Base-by-base conservation (phyloP, 2,113 vertebrate species). In the Pachypanchax playfairii region DNA sequence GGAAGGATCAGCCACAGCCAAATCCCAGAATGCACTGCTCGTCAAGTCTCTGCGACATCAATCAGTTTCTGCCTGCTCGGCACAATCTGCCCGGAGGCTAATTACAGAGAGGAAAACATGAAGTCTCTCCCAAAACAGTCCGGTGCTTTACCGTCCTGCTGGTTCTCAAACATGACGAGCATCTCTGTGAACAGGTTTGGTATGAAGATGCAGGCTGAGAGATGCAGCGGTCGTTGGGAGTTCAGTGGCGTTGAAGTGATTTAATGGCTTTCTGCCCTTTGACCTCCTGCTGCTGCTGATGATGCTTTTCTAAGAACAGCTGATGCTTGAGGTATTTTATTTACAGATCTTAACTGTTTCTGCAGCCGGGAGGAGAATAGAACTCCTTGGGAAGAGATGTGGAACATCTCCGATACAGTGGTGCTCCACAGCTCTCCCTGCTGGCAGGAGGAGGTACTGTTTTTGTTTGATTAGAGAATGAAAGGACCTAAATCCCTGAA, bases 401-500 rank as follows among this genome's bases (percentile, higher is more conserved):
- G n/a, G n/a, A n/a, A n/a, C n/a, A n/a, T n/a, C n/a, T n/a, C n/a
- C n/a, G n/a, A n/a, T n/a, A n/a, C 10, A 18, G 12, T 9, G 31
- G 22, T 54, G 79, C 77, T 79, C 75, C 31, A 56, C 70, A 87
- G 80, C 70, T 11, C 80, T 5, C 35, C 77, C 26, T 1, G 38
- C 76, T 80, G 88, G 85, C 57, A 6, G 55, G 28, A 64, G 36
- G 44, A 1, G 8, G 72, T 39, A 85, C 56, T 70, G 80, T 54
- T 4, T 4, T 43, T 4, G 33, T 88, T 89, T 90, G 86, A 91
- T 90, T 89, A 89, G 64, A 89, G 71, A 83, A 77, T 29, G 74
- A 79, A 79, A 76, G 80, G 85, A 82, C 52, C 80, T 84, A 90
- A 89, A 90, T 89, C 87, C 86, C 82, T 42, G 80, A 89, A 87